Percentiles rank a stretch among this genome's conserved stretches.
Evolutionary conservation across 2,888 invertebrate genomes (phyloP).

Genomic region (Willowsia nigromaculata): DNA sequence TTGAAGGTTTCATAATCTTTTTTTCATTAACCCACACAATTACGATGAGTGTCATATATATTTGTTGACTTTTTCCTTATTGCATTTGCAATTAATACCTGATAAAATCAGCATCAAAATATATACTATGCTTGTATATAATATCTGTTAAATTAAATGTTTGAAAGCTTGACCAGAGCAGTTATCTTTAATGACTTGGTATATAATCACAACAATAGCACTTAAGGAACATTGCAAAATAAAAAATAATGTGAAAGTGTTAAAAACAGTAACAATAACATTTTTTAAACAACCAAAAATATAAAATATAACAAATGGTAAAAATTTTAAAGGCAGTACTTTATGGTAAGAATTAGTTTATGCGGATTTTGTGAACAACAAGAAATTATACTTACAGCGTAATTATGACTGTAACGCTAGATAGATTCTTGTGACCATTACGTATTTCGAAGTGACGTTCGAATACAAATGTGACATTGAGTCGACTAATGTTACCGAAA

Average conservation of each 20-base stretch:
- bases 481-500: neutral
- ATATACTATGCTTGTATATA: neutral
- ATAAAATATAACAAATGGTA: neutral
- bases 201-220: slow-evolving; percentile 13
- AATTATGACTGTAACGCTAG: neutral
- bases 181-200: neutral
- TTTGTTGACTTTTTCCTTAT: slow-evolving; percentile 4
- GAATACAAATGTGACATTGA: neutral
- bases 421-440: neutral
- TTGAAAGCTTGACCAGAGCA: slow-evolving; percentile 32
- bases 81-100: slow-evolving; percentile 6
- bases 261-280: neutral
- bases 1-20: neutral
- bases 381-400: neutral
- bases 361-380: neutral
- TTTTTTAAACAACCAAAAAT: neutral
- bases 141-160: neutral
- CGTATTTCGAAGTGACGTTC: neutral
- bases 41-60: neutral
- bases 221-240: slow-evolving; percentile 25
- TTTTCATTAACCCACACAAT: neutral
- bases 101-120: neutral
- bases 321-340: slow-evolving; percentile 18
- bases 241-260: neutral
- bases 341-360: neutral